Evolutionary conservation across 2,797 vertebrate species (phyloP), one percentile per base, ranked within the genome.

Genomic region (Molossus alvarezi): DNA sequence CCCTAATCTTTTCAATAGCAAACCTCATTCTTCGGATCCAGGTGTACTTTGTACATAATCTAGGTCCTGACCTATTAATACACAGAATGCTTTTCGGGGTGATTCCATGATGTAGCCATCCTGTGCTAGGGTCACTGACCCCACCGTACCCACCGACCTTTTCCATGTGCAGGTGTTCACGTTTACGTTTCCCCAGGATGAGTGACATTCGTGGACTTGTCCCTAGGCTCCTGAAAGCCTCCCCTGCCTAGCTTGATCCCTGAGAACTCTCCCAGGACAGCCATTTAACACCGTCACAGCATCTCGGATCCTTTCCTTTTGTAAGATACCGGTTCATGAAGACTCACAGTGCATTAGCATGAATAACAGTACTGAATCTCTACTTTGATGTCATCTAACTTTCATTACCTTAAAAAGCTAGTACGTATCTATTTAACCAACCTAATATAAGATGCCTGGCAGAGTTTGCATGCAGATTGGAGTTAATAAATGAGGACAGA

Each of bases 401-500:
- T 88, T 81, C 29, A 81, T 80, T 69, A 15, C 65, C 48, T 79
- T 81, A 81, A 93, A 84, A 92, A 82, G 12, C 25, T 82, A 25
- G 17, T 64, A 67, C 20, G 23, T 18, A 88, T 48, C 23, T 79
- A 37, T 83, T 93, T 90, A 97, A 86, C 33, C 45, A 96, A 75
- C n/a, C 37, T 75, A 88, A 93, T 45, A 85, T 60, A 82, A 92
- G 18, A 1, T 91, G 12, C 29, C 77, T 88, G 79, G n/a, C 3
- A 88, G 27, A 90, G 29, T 29, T 4, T 89, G 33, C 55, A 65
- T 69, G 33, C 37, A 81, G 48, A 94, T 37, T 80, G 8, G 10
- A 65, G 64, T 25, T 94, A 92, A 85, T 71, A 90, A 96, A 87
- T 64, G n/a, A 77, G 65, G 51, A 95, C 9, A 20, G 27, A 94